These are phyloP conservation scores for Zalophus californianus DNA, from an alignment of 2,797 vertebrate species.

Conservation along the genomic window DNA sequence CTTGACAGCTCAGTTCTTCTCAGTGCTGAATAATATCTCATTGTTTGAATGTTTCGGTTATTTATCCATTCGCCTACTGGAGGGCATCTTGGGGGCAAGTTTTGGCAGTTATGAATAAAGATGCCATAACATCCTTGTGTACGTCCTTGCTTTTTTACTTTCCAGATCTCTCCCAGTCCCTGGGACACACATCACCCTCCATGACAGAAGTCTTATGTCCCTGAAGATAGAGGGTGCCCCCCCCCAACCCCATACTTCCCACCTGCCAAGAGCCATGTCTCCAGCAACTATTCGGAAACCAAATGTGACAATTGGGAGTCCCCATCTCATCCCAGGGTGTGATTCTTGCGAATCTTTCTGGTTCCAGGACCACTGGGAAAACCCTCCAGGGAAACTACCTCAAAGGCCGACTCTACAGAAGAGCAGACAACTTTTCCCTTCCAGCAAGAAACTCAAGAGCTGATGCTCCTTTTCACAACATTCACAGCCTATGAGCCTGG, in stretches of 20 bases:
- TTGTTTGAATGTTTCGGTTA: not conserved
- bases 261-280: not conserved
- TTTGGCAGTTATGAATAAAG: not conserved
- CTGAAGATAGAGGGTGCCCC: not conserved
- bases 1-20: not conserved
- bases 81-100: not conserved
- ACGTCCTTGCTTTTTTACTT: not conserved
- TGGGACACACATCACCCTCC: not conserved
- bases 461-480: not conserved
- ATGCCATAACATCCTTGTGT: not conserved
- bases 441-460: not conserved
- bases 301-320: not conserved
- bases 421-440: not conserved
- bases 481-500: not conserved
- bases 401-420: not conserved
- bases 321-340: not conserved
- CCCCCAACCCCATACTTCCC: not conserved
- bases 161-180: not conserved
- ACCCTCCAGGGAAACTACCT: not conserved
- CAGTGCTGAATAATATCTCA: not conserved
- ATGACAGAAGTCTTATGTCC: not conserved
- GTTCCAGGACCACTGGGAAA: not conserved
- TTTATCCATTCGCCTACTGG: not conserved
- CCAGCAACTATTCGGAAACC: not conserved
- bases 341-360: not conserved